Base-by-base conservation (phyloP, 2,113 vertebrate species). In the Notothenia coriiceps region DNA sequence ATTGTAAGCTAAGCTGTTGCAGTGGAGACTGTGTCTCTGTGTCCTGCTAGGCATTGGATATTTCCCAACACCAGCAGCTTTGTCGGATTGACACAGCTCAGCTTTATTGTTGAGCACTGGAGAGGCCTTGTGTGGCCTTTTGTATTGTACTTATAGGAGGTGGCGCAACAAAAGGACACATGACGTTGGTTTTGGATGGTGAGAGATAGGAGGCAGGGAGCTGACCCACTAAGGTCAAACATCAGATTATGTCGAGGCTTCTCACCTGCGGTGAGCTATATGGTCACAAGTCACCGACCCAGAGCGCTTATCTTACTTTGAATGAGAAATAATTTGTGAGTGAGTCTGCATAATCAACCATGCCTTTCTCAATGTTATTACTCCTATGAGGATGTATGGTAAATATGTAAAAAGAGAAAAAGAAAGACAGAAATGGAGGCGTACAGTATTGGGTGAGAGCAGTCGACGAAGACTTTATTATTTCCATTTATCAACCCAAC, bases 61-160 rank as follows among this genome's bases (percentile, higher is more conserved):
- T 89, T 90, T 90, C 86, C 62, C 74, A 92, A 91, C 77, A 85
- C 69, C 55, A 59, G 61, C 74, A 72, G 79, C 87, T 80, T 86
- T 89, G 74, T 85, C 79, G 88, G 80, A 85, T 82, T 64, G 86
- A 79, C 85, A 75, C 61, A 82, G 83, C 78, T 86, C 74, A 59
- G 79, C 50, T 70, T 76, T 69, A 73, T 79, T 73, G 78, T 80
- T 65, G 55, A 77, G 72, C 35, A 60, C 71, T 85, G 72, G 66
- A 70, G 67, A 64, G 79, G 81, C 87, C 86, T 89, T 82, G 69
- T 75, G 70, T 71, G 73, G 56, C 79, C 74, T 85, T 83, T 79
- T 75, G 80, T 74, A 43, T 88, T 74, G 73, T 75, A 40, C 65
- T 83, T 75, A 78, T 46, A 71, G 51, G 79, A 80, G 56, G 83